Conservation (phyloP, 2,888 invertebrate genomes). For the Abrostola tripartita region DNA sequence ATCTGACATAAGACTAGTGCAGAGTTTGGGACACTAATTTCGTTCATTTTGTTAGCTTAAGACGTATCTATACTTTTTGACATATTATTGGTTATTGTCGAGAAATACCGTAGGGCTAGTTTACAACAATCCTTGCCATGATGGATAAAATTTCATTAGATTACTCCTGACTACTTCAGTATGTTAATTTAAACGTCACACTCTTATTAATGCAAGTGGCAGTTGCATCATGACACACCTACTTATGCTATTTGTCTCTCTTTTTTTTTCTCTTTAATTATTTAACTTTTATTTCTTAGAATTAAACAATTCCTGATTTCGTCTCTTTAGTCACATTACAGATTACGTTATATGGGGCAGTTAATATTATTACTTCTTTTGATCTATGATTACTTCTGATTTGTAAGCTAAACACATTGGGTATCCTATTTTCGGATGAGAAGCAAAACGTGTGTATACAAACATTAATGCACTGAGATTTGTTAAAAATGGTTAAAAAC, state of each 20-base stretch:
- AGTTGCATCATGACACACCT: constrained; percentile 11
- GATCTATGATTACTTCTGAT: not conserved
- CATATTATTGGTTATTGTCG: too few species aligned
- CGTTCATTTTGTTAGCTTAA: too few species aligned
- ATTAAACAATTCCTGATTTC: constrained; percentile 49
- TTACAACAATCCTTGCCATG: not conserved
- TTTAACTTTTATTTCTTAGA: constrained; percentile 36
- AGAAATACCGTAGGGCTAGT: not conserved
- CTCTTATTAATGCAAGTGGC: constrained; percentile 7
- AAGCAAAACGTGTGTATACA: too few species aligned
- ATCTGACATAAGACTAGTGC: too few species aligned
- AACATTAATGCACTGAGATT: too few species aligned
- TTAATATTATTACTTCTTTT: constrained; percentile 9
- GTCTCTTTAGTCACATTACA: constrained; percentile 27
- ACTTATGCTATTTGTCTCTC: constrained; percentile 14
- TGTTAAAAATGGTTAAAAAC: too few species aligned
- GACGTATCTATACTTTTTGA: too few species aligned
- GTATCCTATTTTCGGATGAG: too few species aligned
- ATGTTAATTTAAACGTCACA: constrained; percentile 5
- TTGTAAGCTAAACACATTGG: too few species aligned
- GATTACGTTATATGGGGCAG: constrained; percentile 27
- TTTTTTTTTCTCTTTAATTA: constrained; percentile 17
- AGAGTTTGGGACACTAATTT: too few species aligned
- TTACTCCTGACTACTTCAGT: not conserved
- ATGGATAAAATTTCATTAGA: not conserved